Conservation (phyloP, 2,888 invertebrate genomes). For the Phaonia tiefii region DNA sequence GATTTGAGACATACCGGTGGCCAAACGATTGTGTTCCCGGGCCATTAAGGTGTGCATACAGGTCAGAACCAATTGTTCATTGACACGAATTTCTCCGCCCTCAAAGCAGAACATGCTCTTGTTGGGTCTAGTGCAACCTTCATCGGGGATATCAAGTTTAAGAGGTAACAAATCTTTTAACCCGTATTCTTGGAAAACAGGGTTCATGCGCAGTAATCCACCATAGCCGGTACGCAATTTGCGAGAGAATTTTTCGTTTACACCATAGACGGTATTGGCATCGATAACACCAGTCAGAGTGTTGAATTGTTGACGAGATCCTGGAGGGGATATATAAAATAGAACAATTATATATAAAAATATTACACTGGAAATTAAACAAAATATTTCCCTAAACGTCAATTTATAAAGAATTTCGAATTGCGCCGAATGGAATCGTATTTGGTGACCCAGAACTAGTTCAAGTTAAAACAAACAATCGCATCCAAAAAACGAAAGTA, state of each 20-base stretch:
- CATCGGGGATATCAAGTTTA: slow-evolving; percentile 94
- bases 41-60: slow-evolving; percentile 96
- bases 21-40: slow-evolving; percentile 93
- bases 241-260: slow-evolving; percentile 90
- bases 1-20: slow-evolving; percentile 87
- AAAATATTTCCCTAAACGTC: too few species aligned
- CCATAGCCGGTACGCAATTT: slow-evolving; percentile 91
- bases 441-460: too few species aligned
- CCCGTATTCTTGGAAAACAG: slow-evolving; percentile 92
- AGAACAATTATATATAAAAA: too few species aligned
- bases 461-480: too few species aligned
- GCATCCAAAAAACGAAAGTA: too few species aligned
- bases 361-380: too few species aligned
- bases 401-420: too few species aligned
- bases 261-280: slow-evolving; percentile 94
- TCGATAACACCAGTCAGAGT: slow-evolving; percentile 92
- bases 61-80: slow-evolving; percentile 93
- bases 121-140: slow-evolving; percentile 94
- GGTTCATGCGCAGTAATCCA: slow-evolving; percentile 92
- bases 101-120: slow-evolving; percentile 95
- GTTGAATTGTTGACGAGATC: slow-evolving; percentile 92
- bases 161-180: slow-evolving; percentile 93
- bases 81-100: slow-evolving; percentile 95
- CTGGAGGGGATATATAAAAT: slow-evolving; percentile 77
- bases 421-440: too few species aligned